Conservation (phyloP, 2,113 vertebrate genomes). For the Poecilia latipinna region DNA sequence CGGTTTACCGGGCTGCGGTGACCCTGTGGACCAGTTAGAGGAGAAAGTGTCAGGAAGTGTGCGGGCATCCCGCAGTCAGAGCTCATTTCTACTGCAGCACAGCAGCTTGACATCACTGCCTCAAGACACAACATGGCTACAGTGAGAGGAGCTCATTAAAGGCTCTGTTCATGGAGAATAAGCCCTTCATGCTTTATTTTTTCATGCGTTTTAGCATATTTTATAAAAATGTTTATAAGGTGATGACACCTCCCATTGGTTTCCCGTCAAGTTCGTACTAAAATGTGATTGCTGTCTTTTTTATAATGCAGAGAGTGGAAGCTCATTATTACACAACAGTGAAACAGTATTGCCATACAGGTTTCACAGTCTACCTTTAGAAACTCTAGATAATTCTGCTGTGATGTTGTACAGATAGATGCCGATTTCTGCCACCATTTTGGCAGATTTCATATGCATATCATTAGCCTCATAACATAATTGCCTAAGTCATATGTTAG, state of each 20-base stretch:
- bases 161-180: constrained; percentile 27
- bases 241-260: neutral
- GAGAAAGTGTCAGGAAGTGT: constrained; percentile 39
- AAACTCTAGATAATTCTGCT: no score
- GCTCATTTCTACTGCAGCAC: constrained; percentile 38
- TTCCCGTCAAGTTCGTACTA: neutral
- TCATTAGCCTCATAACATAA: no score
- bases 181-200: neutral
- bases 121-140: constrained; percentile 25
- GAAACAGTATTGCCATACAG: no score
- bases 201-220: neutral
- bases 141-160: constrained; percentile 31
- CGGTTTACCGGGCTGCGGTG: constrained; percentile 32
- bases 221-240: neutral
- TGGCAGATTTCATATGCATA: no score
- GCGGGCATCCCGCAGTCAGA: constrained; percentile 20
- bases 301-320: neutral
- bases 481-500: no score
- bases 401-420: no score
- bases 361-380: no score
- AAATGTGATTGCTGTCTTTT: neutral
- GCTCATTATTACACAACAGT: no score
- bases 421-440: no score
- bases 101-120: constrained; percentile 53
- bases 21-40: constrained; percentile 38